Evolutionary conservation across 2,113 vertebrate genomes (phyloP), one percentile per base, ranked within the genome.

Genomic region (Puffinus mauretanicus): DNA sequence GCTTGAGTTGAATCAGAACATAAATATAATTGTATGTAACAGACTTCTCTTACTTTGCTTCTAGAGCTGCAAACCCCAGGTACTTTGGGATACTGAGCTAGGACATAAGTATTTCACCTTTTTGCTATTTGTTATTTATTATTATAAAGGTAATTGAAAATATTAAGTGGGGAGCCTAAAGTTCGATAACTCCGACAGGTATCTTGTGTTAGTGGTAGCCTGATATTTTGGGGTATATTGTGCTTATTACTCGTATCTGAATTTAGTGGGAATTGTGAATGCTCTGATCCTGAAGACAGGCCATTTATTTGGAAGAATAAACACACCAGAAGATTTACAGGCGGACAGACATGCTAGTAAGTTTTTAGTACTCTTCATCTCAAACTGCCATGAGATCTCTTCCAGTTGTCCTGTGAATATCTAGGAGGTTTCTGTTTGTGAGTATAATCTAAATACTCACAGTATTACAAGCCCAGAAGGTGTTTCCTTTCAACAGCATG

Each of bases 321-420:
- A 36, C 5, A 52, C 0, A 1, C 12, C 4, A 60, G 47, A 73
- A 46, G 30, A 80, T 61, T 86, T 38, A 47, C 14, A 80, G 34
- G 61, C 2, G 1, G 32, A 24, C 20, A 84, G 69, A 42, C 9
- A 60, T 0, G 0, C 3, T 29, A 29, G 3, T 13, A 49, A 40
- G 13, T 19, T 73, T 88, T 75, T 60, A 51, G 52, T 42, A 30
- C 16, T 4, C 5, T 70, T 73, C 16, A 36, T 30, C 30, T 81
- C 25, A 78, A 55, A 77, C 24, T 61, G 30, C 17, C 20, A 29
- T 47, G 20, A 60, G 19, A 11, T 82, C 29, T 60, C 44, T 79
- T 51, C 21, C 36, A 34, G 6, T 40, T 44, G 52, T 36, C 10
- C 55, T 3, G 1, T 81, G 54, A 80, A 22, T 65, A 60, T 18